Conservation (phyloP, 2,113 vertebrate species). For the Ifrita kowaldi region DNA sequence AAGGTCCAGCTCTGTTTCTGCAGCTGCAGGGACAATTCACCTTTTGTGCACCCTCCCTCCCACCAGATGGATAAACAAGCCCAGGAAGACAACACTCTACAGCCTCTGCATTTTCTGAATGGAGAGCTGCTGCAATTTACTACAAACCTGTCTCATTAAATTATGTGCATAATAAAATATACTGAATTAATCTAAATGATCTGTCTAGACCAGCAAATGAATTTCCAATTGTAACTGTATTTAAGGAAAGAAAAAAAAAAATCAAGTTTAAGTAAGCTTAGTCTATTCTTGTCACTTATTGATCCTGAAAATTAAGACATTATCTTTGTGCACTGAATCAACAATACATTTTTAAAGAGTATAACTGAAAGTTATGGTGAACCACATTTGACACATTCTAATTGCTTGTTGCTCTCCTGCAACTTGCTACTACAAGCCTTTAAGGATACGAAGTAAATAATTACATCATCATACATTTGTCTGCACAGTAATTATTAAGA, state of each 20-base stretch:
- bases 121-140: neutral
- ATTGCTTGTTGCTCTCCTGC: neutral
- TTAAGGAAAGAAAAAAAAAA: neutral
- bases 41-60: neutral
- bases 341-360: neutral
- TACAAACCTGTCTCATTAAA: neutral
- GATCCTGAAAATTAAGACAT: conserved; percentile 41
- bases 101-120: neutral
- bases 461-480: neutral
- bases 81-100: neutral
- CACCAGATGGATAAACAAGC: neutral
- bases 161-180: neutral
- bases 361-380: neutral
- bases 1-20: neutral
- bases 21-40: conserved; percentile 19
- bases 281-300: conserved; percentile 1
- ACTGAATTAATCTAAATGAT: neutral
- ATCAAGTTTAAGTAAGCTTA: neutral
- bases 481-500: neutral
- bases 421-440: neutral
- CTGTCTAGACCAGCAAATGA: neutral
- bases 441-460: neutral
- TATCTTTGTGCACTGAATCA: neutral
- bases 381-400: conserved; percentile 1
- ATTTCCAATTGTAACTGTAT: neutral